These are phyloP conservation scores for Bufotes viridis DNA, from an alignment of 2,797 vertebrate species.

Conservation along the genomic window DNA sequence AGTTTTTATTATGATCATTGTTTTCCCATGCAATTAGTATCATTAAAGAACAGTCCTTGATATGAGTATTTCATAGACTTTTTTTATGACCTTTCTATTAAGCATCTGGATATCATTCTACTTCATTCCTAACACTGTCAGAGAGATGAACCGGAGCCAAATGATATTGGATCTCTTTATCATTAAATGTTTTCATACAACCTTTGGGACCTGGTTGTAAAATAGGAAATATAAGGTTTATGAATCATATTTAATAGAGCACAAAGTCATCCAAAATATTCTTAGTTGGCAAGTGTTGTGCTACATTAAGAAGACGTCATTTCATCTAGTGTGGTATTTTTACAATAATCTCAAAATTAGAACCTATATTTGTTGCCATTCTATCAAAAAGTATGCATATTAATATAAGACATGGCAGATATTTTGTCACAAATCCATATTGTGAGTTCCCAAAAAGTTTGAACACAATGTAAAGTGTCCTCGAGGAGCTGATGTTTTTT, in stretches of 20 bases:
- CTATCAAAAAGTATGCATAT: too few species aligned
- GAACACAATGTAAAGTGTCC: too few species aligned
- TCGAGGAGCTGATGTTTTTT: too few species aligned
- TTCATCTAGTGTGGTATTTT: too few species aligned
- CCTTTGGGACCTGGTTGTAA: not conserved
- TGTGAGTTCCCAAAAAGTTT: too few species aligned
- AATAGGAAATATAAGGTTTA: not conserved
- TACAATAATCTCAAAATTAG: too few species aligned
- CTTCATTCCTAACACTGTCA: not conserved
- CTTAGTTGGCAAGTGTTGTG: not conserved
- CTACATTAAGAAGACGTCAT: too few species aligned
- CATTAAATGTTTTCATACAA: not conserved
- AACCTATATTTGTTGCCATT: too few species aligned
- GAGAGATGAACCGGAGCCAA: not conserved
- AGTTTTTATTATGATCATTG: not conserved
- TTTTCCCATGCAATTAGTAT: not conserved
- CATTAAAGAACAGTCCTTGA: not conserved
- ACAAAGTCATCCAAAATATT: not conserved
- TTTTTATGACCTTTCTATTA: not conserved
- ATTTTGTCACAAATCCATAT: too few species aligned
- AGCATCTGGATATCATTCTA: not conserved
- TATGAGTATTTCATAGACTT: not conserved
- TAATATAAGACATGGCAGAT: too few species aligned
- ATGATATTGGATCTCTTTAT: not conserved
- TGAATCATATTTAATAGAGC: not conserved